phyloP scores from a whole-genome alignment of 1,140 invertebrate species.

The Camponotus vicinus region DNA sequence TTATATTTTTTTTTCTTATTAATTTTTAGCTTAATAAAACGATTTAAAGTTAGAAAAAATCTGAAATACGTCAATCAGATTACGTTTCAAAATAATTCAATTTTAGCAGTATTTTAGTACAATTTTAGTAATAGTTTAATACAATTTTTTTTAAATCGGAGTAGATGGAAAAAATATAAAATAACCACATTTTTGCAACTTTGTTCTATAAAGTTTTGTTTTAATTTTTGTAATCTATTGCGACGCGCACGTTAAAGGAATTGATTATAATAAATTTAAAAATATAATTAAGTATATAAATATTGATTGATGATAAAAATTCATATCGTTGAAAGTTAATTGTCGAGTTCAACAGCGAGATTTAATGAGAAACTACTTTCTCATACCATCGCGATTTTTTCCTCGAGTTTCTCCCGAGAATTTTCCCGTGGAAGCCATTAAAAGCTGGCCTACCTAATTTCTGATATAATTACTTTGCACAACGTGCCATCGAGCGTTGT shows the following conservation, averaged over 20 bases:
- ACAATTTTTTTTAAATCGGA: not conserved
- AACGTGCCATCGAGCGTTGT: slow-evolving; percentile 28
- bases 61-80: not conserved
- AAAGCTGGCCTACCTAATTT: slow-evolving; percentile 46
- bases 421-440: slow-evolving; percentile 21
- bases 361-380: slow-evolving; percentile 25
- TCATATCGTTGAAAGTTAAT: not conserved
- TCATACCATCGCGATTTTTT: not conserved
- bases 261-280: slow-evolving; percentile 4
- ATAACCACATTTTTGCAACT: not conserved
- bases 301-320: slow-evolving; percentile 17
- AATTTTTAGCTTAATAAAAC: not conserved
- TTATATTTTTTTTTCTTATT: not conserved
- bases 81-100: not conserved
- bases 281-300: not conserved
- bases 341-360: not conserved
- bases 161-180: not conserved
- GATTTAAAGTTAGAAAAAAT: not conserved
- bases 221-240: not conserved
- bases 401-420: slow-evolving; percentile 6
- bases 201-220: not conserved
- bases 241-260: not conserved
- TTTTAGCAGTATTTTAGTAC: not conserved
- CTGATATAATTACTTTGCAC: slow-evolving; percentile 52
- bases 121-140: too few relatives aligned